Evolutionary conservation across 1,140 invertebrate genomes (phyloP), one percentile per base, ranked within the genome.

Genomic region (Pseudomyrmex flavicornis): DNA sequence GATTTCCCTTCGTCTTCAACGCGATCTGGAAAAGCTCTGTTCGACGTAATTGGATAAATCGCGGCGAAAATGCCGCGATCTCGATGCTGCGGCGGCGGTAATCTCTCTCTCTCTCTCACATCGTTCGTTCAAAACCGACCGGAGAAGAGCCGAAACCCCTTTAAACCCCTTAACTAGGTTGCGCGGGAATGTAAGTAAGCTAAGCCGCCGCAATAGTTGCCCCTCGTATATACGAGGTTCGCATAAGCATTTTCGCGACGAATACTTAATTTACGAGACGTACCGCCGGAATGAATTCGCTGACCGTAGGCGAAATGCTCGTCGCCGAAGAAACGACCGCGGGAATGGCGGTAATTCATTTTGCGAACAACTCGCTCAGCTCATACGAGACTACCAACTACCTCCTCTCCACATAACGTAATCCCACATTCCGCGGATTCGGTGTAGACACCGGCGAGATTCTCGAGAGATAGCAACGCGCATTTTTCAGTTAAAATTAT

Each of bases 271-370:
- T 70, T 80, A 70, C 54, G 76, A 70, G 15, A 12, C 2, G 56
- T n/a, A 8, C 12, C 12, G 13, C 20, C 66, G 76, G 3, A 72
- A 80, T 50, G 54, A 70, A 59, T 59, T 26, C 54, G 54, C 66
- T 59, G 76, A 79, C 65, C 52, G 66, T 54, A 15, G 20, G 54
- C 52, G 20, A 79, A 79, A 69, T 70, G 35, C 17, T 79, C 44
- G 20, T 46, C 68, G 17, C 50, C 72, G 35, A 35, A 35, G n/a
- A 52, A 35, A 20, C 62, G 50, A 26, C 75, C 50, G 35, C 52
- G 46, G 63, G 35, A 74, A 88, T 77, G 61, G 56, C 15, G 56
- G 17, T 58, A 76, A 85, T 87, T 85, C 62, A 82, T 82, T 87
- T 82, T 50, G 61, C 61, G 58, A 66, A 52, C 35, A 66, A 52